Percentiles rank a stretch among this genome's conserved stretches.
Conservation (phyloP, 1,140 invertebrate genomes). For the Sminthurides bifidus region DNA sequence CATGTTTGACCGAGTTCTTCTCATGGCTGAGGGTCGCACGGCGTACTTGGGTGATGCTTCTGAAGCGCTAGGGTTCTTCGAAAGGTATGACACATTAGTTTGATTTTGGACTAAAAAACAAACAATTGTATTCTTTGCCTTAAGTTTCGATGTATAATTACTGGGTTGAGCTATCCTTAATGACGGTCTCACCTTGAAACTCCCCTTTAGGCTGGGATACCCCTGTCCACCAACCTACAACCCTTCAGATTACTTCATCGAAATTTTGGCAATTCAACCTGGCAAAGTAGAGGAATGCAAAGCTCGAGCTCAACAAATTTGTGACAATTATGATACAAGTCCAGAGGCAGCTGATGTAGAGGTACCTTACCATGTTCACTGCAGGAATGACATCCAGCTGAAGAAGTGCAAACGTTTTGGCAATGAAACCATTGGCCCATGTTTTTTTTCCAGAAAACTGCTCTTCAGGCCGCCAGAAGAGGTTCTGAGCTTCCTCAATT, state of each 20-base stretch:
- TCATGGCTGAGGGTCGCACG: conserved; percentile 83
- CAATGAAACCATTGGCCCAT: not conserved
- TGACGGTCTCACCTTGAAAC: conserved; percentile 57
- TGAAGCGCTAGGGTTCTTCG: conserved; percentile 70
- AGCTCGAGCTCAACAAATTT: conserved; percentile 28
- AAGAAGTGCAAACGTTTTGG: not conserved
- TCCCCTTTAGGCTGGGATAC: conserved; percentile 44
- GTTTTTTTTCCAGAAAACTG: not conserved
- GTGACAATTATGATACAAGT: conserved; percentile 27
- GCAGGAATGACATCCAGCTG: not conserved
- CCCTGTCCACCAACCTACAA: conserved; percentile 45
- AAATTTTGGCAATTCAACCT: conserved; percentile 37
- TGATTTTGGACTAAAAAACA: conserved; percentile 40
- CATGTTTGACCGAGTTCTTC: conserved; percentile 77
- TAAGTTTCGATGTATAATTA: conserved; percentile 38
- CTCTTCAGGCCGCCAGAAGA: not conserved
- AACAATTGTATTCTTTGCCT: conserved; percentile 34
- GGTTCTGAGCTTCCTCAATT: not conserved
- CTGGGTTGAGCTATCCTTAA: conserved; percentile 18
- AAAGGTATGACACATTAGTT: conserved; percentile 53
- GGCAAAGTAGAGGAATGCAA: conserved; percentile 33
- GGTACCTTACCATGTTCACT: not conserved
- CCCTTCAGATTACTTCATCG: conserved; percentile 40
- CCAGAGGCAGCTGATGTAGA: not conserved
- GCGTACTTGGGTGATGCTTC: conserved; percentile 69